Percentiles rank a stretch among this genome's conserved stretches.
phyloP scores from a whole-genome alignment of 1,140 invertebrate species.

The Lasioglossum baleicum region DNA sequence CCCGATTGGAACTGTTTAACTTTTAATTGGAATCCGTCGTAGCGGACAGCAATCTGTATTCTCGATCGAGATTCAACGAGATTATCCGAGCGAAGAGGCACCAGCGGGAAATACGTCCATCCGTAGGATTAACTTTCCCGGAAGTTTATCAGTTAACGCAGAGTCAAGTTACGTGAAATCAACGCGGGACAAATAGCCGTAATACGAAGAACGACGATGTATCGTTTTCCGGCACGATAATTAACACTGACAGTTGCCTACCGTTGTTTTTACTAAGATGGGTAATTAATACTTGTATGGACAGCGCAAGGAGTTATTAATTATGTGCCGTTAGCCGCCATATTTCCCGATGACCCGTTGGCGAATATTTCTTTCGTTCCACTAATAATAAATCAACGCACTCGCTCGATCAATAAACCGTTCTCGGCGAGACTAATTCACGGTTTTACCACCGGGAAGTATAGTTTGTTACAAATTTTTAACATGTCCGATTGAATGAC shows the following conservation, averaged over 20 bases:
- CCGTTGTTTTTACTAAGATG: slow-evolving; percentile 36
- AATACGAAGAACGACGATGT: slow-evolving; percentile 32
- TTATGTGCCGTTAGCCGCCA: slow-evolving; percentile 28
- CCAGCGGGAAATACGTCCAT: slow-evolving; percentile 30
- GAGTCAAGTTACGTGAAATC: slow-evolving; percentile 34
- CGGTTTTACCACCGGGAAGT: not conserved
- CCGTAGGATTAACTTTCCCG: slow-evolving; percentile 52
- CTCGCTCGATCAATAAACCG: not conserved
- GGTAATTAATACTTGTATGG: slow-evolving; percentile 45
- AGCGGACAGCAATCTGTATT: slow-evolving; percentile 32
- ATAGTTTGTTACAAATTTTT: not conserved
- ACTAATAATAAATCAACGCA: not conserved
- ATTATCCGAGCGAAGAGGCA: slow-evolving; percentile 35
- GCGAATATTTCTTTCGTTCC: slow-evolving; percentile 35
- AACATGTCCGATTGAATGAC: too few species aligned
- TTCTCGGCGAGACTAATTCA: not conserved
- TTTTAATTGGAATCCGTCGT: slow-evolving; percentile 56
- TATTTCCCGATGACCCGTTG: slow-evolving; percentile 27
- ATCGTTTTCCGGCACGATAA: slow-evolving; percentile 46
- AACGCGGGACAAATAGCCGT: slow-evolving; percentile 45
- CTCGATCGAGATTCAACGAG: slow-evolving; percentile 37
- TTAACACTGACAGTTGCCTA: slow-evolving; percentile 14
- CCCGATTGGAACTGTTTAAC: slow-evolving; percentile 57
- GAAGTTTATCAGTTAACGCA: slow-evolving; percentile 42
- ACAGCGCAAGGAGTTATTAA: not conserved